Evolutionary conservation across 1,140 invertebrate species (phyloP), one percentile per base, ranked within the genome.

Genomic region (Bombus superbus): DNA sequence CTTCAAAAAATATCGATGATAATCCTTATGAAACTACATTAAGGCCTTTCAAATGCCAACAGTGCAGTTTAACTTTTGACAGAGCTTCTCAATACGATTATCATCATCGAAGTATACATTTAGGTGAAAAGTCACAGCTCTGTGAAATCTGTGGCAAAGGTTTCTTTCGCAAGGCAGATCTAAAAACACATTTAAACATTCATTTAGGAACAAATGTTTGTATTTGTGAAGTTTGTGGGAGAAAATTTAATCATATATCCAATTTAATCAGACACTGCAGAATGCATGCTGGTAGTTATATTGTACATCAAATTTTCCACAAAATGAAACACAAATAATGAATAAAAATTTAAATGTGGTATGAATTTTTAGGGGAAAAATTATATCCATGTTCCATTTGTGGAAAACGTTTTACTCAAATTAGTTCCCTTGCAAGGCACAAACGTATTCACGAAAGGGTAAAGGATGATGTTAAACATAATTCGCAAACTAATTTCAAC

Each of bases 211-310:
- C 94, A 44, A 95, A 95, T 86, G 91, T 92, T 69, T 94, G 93
- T 47, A 95, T 95, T 10, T 95, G 95, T 71, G 93, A 95, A 82
- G 90, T 95, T 68, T 96, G 95, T 77, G 95, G 95, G 18, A 91
- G 92, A 57, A 94, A 95, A 81, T 96, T 96, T 71, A 95, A 94
- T 88, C 95, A 96, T 81, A 92, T 95, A 42, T 96, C 95, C 0
- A 96, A 96, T 92, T 88, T 96, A 22, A 95, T 95, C 73, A 92
- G 95, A 62, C 95, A 96, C 72, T 91, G 93, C 74, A 92, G 95
- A 88, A 94, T 93, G 85, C 95, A 96, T 82, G 93, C 95, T 85
- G 95, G 95, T 93, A 80, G 81, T 84, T 78, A 40, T 73, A 77
- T 57, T n/a, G 47, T 53, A 53, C 3, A 25, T 22, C 18, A 57